Conservation (phyloP, 2,888 invertebrate genomes). For the Drosophila kambysellisi region DNA sequence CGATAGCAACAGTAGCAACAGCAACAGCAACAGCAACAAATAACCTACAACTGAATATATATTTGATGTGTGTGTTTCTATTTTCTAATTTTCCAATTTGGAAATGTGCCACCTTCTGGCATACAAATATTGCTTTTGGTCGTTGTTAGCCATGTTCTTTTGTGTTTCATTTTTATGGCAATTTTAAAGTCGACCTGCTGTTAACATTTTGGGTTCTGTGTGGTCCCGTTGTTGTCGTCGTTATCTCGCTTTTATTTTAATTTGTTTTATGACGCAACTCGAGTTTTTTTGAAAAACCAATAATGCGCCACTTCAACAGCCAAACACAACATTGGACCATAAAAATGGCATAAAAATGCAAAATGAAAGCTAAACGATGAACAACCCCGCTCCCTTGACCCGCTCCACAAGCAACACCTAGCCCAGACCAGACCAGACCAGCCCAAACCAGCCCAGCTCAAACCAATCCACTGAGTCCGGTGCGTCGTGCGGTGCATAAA, state of each 20-base stretch:
- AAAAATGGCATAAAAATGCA: constrained; percentile 73
- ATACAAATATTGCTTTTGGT: constrained; percentile 1
- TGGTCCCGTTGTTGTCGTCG: not conserved
- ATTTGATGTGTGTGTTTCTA: constrained; percentile 33
- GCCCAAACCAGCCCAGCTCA: constrained; percentile 12
- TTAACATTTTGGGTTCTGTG: constrained; percentile 3
- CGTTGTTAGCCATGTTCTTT: not conserved
- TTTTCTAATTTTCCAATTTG: constrained; percentile 13
- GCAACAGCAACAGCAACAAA: constrained; percentile 11
- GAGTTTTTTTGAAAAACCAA: constrained; percentile 69
- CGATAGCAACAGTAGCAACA: constrained; percentile 9
- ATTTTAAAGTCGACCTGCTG: constrained; percentile 22
- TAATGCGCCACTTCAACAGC: constrained; percentile 60
- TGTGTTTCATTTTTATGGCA: constrained; percentile 4
- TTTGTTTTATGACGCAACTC: constrained; percentile 61
- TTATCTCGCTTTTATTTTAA: constrained; percentile 56
- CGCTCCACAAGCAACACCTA: constrained; percentile 16
- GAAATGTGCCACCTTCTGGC: constrained; percentile 12
- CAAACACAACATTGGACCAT: constrained; percentile 54
- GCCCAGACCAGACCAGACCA: not conserved
- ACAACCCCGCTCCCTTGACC: constrained; percentile 42
- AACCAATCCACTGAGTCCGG: constrained; percentile 19
- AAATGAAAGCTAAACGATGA: constrained; percentile 73
- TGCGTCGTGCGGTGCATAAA: constrained; percentile 74
- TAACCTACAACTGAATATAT: constrained; percentile 48